Evolutionary conservation across 2,888 invertebrate species (phyloP).

Genomic region (Microchrysa polita): DNA sequence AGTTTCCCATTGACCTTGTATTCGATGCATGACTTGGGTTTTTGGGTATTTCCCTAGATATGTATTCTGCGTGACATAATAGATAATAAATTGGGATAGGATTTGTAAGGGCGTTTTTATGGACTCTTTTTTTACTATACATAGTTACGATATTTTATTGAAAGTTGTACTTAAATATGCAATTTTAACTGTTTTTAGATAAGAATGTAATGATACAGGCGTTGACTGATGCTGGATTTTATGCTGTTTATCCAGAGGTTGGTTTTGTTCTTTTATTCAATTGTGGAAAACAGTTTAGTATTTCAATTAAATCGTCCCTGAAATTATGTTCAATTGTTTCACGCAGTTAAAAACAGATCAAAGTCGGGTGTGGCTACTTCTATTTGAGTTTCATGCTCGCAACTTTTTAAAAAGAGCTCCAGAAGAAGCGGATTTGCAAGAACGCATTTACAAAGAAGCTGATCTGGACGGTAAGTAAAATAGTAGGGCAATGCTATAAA

Average conservation of each 20-base stretch:
- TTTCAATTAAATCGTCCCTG: too few species aligned
- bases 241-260: conserved; percentile 59
- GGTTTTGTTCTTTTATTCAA: conserved; percentile 22
- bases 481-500: not conserved
- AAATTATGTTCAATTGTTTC: not conserved
- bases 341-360: conserved; percentile 55
- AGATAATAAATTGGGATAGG: not conserved
- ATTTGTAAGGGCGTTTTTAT: not conserved
- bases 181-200: conserved; percentile 59
- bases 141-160: too few species aligned
- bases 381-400: conserved; percentile 68
- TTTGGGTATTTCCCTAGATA: not conserved
- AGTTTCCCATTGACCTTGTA: not conserved
- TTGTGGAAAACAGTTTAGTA: too few species aligned
- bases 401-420: conserved; percentile 64
- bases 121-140: not conserved
- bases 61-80: not conserved
- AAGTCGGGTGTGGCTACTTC: conserved; percentile 66
- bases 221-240: conserved; percentile 65
- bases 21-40: not conserved
- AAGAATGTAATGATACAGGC: conserved; percentile 66
- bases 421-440: conserved; percentile 56
- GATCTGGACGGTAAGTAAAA: conserved; percentile 56
- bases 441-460: conserved; percentile 57
- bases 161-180: too few species aligned